Conservation (phyloP, 2,888 invertebrate species). For the Cremastobaeus sp. region DNA sequence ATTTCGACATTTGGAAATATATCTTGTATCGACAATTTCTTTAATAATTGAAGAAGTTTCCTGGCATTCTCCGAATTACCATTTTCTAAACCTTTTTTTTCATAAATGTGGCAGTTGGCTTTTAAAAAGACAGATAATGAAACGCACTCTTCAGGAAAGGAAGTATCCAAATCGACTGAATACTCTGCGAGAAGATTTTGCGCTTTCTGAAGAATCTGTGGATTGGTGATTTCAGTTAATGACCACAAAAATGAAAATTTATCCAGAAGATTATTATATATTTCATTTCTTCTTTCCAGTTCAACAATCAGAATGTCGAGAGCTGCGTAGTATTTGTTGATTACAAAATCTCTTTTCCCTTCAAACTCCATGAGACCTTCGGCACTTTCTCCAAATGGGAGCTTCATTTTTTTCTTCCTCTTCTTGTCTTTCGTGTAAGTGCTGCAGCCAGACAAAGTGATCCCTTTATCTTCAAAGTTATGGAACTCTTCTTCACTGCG, state of each 20-base stretch:
- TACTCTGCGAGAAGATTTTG: neutral
- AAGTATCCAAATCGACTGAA: neutral
- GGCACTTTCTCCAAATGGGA: constrained; percentile 1
- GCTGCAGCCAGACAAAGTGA: constrained; percentile 4
- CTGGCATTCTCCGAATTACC: neutral
- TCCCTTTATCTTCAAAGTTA: constrained; percentile 1
- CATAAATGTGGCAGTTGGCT: neutral
- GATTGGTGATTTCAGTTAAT: neutral
- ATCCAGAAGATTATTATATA: constrained; percentile 1
- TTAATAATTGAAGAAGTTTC: neutral
- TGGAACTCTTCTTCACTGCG: neutral
- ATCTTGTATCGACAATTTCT: constrained; percentile 12
- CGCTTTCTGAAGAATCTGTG: neutral
- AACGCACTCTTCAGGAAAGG: neutral
- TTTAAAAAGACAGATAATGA: constrained; percentile 2
- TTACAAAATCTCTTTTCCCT: constrained; percentile 7
- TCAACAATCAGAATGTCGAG: neutral
- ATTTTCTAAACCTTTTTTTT: neutral
- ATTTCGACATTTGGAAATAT: constrained; percentile 13
- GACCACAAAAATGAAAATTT: constrained; percentile 15
- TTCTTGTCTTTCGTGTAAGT: constrained; percentile 4
- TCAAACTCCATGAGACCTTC: constrained; percentile 1
- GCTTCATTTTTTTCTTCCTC: constrained; percentile 12
- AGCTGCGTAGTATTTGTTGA: constrained; percentile 3
- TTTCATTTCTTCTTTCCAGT: neutral